A percentile compares a stretch with the other conserved stretches of the same genome.
phyloP scores from a whole-genome alignment of 2,113 vertebrate species.

The Sciurus niger region DNA sequence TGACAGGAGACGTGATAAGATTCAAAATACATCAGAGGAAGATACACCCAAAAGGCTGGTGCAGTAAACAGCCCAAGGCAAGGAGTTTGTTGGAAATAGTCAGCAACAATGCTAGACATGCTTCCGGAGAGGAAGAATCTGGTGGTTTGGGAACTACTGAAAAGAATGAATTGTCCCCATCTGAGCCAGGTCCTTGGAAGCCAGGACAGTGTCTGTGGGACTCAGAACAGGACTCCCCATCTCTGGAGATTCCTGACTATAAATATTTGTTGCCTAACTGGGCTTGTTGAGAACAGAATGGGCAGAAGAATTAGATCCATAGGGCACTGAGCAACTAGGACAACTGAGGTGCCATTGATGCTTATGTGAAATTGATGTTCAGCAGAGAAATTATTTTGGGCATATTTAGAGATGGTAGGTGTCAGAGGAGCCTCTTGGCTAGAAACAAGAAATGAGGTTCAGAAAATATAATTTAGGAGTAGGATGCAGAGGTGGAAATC shows the following conservation, averaged over 20 bases:
- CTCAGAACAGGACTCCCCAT: accelerated
- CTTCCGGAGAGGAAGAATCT: neutral
- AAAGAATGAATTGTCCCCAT: neutral
- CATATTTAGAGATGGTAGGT: neutral
- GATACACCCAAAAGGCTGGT: neutral
- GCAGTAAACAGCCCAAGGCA: slow-evolving; percentile 3
- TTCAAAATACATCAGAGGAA: slow-evolving; percentile 63
- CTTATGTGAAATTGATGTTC: neutral
- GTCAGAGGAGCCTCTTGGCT: neutral
- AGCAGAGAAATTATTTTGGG: neutral
- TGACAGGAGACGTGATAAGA: slow-evolving; percentile 55
- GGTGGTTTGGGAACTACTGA: too few species aligned
- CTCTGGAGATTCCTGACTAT: neutral
- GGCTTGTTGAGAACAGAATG: neutral
- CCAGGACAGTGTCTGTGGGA: too few species aligned
- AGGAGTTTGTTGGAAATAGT: neutral
- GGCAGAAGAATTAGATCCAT: neutral
- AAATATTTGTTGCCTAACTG: neutral
- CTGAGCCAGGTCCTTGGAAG: neutral
- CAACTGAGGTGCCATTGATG: neutral
- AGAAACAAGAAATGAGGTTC: neutral
- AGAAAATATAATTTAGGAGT: neutral
- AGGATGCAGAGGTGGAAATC: neutral
- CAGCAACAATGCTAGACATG: neutral
- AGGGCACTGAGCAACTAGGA: neutral